Evolutionary conservation across 2,888 invertebrate genomes (phyloP), one percentile per base, ranked within the genome.

Genomic region (Macaria liturata): DNA sequence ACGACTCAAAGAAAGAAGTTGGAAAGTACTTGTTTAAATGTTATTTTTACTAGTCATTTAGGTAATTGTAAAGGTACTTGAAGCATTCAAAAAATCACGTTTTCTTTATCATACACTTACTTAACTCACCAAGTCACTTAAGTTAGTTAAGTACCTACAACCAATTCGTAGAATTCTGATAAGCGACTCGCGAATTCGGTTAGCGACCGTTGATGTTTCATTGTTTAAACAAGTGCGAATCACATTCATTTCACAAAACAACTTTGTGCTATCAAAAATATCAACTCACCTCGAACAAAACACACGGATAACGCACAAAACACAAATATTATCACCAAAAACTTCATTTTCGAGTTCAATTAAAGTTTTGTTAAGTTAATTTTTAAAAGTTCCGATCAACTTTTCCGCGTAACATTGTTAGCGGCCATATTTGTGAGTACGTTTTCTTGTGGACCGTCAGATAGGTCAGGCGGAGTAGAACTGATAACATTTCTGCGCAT

Each of bases 401-500:
- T 50, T 49, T 50, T 49, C 9, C 32, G 7, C n/a, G 37, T 45
- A 44, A 49, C 30, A 34, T 32, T 20, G 45, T 30, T 42, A 37
- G 40, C 9, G 46, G 9, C 6, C 57, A 57, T 53, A 49, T 58
- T 53, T 49, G 32, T 32, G 46, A 31, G 30, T 8, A 48, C 9
- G 46, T 45, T 60, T 46, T 45, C 50, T 32, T 49, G 39, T 32
- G 61, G 62, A 59, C 58, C 59, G 64, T 61, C 64, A 57, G 67
- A 58, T 71, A 72, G 84, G 84, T 85, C 82, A 83, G 65, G 8
- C 65, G 62, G 60, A 64, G 43, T 34, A 44, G 6, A 62, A 72
- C 61, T 78, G 86, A 86, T 86, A 86, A 86, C 68, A 75, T 75
- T 82, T 84, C 82, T 82, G 86, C 86, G 86, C 86, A 84, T 80